phyloP scores from a whole-genome alignment of 2,113 vertebrate species.

The Lepidothrix coronata region DNA sequence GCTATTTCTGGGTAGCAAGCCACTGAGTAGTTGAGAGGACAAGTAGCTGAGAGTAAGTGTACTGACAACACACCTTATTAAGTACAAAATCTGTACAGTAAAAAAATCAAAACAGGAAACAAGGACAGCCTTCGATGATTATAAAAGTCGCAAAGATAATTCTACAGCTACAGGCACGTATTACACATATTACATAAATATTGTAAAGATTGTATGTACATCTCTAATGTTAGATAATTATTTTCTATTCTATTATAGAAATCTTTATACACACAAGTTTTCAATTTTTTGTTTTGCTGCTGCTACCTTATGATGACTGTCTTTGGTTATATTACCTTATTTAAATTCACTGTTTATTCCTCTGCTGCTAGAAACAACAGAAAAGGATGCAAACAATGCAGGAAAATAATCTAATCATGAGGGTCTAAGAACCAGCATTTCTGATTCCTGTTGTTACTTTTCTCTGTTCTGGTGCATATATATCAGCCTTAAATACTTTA shows the following conservation, averaged over 20 bases:
- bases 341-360: neutral
- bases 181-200: neutral
- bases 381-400: neutral
- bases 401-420: neutral
- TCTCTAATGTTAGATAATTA: neutral
- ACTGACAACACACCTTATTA: neutral
- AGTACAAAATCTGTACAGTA: neutral
- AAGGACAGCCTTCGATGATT: neutral
- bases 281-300: neutral
- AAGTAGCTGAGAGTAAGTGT: neutral
- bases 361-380: neutral
- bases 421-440: neutral
- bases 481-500: neutral
- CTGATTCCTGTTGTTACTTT: neutral
- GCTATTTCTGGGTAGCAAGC: neutral
- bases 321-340: neutral
- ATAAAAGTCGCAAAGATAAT: neutral
- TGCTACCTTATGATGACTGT: neutral
- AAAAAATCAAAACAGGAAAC: neutral
- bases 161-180: neutral
- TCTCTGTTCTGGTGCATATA: neutral
- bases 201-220: neutral
- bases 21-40: fast-evolving
- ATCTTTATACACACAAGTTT: neutral
- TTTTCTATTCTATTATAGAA: neutral